Conservation (phyloP, 2,888 invertebrate species). For the Perizoma affinitatum region DNA sequence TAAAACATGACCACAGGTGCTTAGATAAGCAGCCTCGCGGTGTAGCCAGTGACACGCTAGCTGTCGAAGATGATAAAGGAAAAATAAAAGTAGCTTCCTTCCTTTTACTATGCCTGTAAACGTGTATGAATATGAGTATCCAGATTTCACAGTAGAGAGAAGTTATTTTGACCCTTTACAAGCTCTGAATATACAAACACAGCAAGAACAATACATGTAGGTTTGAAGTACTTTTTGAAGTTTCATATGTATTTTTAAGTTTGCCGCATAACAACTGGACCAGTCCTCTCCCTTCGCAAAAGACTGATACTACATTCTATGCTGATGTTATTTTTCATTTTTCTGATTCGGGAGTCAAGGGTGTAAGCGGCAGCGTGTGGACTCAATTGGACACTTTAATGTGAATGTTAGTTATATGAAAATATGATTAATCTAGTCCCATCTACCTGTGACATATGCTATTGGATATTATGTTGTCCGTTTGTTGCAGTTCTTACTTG, state of each 20-base stretch:
- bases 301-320: constrained; percentile 60
- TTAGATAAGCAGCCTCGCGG: neutral
- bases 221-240: constrained; percentile 1
- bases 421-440: constrained; percentile 67
- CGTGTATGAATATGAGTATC: constrained; percentile 13
- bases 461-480: constrained; percentile 36
- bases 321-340: constrained; percentile 36
- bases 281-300: constrained; percentile 39
- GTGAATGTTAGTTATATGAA: constrained; percentile 36
- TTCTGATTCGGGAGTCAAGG: constrained; percentile 25
- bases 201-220: constrained; percentile 1
- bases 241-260: constrained; percentile 10
- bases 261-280: constrained; percentile 24
- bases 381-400: constrained; percentile 39
- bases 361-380: constrained; percentile 42
- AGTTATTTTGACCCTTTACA: constrained; percentile 15
- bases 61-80: constrained; percentile 5
- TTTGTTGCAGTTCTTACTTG: constrained; percentile 31
- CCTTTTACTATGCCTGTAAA: constrained; percentile 12
- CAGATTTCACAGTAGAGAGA: constrained; percentile 14
- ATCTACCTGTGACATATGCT: constrained; percentile 61
- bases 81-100: constrained; percentile 13
- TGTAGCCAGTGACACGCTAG: constrained; percentile 1
- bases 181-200: constrained; percentile 11
- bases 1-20: neutral